Conservation (phyloP, 2,113 vertebrate species). For the Acrocephalus arundinaceus region DNA sequence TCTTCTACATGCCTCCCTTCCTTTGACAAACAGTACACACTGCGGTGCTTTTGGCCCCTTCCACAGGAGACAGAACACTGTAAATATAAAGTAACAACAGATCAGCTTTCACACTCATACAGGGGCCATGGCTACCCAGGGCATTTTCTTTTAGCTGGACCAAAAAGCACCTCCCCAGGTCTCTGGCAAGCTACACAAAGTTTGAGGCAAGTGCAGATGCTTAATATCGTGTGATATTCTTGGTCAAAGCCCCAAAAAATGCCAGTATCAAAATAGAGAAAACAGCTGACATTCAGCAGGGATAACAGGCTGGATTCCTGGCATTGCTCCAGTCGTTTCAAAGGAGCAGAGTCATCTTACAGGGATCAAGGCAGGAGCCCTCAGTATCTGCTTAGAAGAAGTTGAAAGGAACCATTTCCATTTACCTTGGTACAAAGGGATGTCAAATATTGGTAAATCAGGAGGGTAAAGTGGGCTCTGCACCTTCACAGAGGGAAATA, state of each 20-base stretch:
- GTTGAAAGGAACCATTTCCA: slow-evolving; percentile 17
- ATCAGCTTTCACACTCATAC: slow-evolving; percentile 50
- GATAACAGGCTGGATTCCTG: slow-evolving; percentile 14
- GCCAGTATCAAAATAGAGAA: background rate
- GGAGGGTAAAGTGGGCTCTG: background rate
- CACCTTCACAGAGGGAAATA: background rate
- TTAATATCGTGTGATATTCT: background rate
- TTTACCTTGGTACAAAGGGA: slow-evolving; percentile 23
- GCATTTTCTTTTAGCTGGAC: background rate
- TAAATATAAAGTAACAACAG: slow-evolving; percentile 76
- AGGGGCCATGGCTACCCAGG: background rate
- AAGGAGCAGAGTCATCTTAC: slow-evolving; percentile 16
- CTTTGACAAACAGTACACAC: slow-evolving; percentile 87
- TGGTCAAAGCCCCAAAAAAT: background rate
- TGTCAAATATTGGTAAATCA: slow-evolving; percentile 21
- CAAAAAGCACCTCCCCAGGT: background rate
- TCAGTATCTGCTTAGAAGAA: background rate
- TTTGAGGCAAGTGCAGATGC: background rate
- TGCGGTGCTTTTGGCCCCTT: slow-evolving; percentile 87
- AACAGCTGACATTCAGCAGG: slow-evolving; percentile 50
- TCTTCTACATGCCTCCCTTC: slow-evolving; percentile 84
- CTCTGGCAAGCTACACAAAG: background rate
- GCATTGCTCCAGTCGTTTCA: slow-evolving; percentile 1
- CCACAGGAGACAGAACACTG: slow-evolving; percentile 95
- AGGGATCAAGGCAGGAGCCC: slow-evolving; percentile 21